A percentile compares a stretch with the other conserved stretches of the same genome.
Conservation (phyloP, 2,797 vertebrate species). For the Gymnoscopelus microlampas region DNA sequence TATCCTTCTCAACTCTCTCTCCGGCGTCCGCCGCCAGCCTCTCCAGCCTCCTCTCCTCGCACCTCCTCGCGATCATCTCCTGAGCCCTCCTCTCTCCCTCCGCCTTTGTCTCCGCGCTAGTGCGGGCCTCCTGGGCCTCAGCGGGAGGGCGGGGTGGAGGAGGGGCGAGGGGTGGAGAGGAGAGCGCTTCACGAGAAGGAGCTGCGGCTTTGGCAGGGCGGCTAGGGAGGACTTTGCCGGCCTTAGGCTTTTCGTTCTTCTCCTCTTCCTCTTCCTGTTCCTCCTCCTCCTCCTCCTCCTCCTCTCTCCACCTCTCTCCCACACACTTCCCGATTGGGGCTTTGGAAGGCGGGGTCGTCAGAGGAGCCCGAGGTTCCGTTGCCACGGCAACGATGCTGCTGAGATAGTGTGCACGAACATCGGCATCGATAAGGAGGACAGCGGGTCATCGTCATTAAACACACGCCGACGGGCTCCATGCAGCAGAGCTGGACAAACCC, state of each 20-base stretch:
- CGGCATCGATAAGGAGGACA: slow-evolving; percentile 54
- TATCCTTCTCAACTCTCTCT: background rate
- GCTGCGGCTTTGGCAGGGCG: slow-evolving; percentile 40
- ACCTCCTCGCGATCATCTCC: background rate
- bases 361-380: slow-evolving; percentile 47
- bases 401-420: slow-evolving; percentile 55
- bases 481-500: slow-evolving; percentile 10
- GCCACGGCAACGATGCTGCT: slow-evolving; percentile 64
- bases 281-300: slow-evolving; percentile 42
- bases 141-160: slow-evolving; percentile 41
- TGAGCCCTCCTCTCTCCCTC: slow-evolving; percentile 11
- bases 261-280: slow-evolving; percentile 46
- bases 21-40: slow-evolving; percentile 7
- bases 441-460: no score
- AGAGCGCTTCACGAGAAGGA: slow-evolving; percentile 25
- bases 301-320: slow-evolving; percentile 51
- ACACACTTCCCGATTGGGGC: slow-evolving; percentile 38
- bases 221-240: slow-evolving; percentile 31
- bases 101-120: slow-evolving; percentile 22
- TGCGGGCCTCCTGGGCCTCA: slow-evolving; percentile 32
- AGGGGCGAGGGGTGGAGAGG: slow-evolving; percentile 33
- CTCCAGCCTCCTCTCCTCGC: background rate
- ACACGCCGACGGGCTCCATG: slow-evolving; percentile 48
- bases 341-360: slow-evolving; percentile 47
- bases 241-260: slow-evolving; percentile 11